Percentiles rank a stretch among this genome's conserved stretches.
Evolutionary conservation across 2,888 invertebrate genomes (phyloP).

Genomic region (Drosophila helvetica): DNA sequence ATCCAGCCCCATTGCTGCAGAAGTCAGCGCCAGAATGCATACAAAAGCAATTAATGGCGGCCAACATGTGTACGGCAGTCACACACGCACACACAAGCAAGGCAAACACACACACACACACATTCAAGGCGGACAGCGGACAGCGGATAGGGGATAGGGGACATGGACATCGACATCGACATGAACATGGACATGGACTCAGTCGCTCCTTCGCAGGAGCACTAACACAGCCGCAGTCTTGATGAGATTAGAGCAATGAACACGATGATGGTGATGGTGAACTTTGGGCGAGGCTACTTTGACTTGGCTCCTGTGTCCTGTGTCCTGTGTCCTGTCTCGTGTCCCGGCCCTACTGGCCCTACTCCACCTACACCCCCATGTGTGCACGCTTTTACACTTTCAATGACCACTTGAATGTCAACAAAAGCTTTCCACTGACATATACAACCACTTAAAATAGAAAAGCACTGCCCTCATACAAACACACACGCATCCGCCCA

Average conservation of each 20-base stretch:
- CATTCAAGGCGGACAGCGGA: not conserved
- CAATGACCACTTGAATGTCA: constrained; percentile 78
- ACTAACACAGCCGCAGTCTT: constrained; percentile 23
- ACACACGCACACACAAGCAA: constrained; percentile 5
- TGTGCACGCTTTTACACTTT: constrained; percentile 70
- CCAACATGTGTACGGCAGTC: constrained; percentile 49
- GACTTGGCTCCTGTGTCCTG: constrained; percentile 31
- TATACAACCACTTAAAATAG: constrained; percentile 78
- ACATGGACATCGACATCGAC: not conserved
- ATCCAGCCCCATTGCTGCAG: not conserved
- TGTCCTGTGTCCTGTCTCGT: not conserved
- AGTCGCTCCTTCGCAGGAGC: no score
- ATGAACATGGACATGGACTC: no score
- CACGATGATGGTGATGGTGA: constrained; percentile 20
- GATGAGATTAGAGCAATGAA: constrained; percentile 66
- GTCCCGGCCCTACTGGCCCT: no score
- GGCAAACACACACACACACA: constrained; percentile 16
- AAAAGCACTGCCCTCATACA: constrained; percentile 54
- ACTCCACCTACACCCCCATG: not conserved
- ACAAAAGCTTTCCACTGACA: constrained; percentile 77
- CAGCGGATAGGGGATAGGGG: not conserved
- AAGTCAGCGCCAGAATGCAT: constrained; percentile 33
- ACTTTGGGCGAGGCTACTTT: constrained; percentile 34
- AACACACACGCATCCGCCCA: constrained; percentile 5
- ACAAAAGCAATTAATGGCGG: constrained; percentile 70